These are phyloP conservation scores for Candidula unifasciata DNA, from an alignment of 2,888 invertebrate species.

Conservation along the genomic window DNA sequence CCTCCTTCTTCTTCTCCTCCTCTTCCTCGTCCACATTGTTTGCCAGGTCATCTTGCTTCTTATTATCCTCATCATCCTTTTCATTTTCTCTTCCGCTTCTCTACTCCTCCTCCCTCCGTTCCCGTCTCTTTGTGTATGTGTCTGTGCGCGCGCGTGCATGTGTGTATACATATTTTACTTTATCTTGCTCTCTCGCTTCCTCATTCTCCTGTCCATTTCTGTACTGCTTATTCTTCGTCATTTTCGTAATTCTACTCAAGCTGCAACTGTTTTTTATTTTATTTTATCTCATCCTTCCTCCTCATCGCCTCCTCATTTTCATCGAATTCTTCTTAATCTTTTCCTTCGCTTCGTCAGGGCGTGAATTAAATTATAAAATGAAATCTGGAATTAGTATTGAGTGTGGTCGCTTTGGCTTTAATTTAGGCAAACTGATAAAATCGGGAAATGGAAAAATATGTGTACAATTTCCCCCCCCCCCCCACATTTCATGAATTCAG, in stretches of 20 bases:
- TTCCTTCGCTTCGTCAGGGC: no score
- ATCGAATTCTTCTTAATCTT: no score
- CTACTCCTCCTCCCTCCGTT: not conserved
- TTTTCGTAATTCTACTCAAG: not conserved
- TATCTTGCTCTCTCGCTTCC: not conserved
- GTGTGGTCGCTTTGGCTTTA: no score
- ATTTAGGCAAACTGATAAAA: no score
- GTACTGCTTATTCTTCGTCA: not conserved
- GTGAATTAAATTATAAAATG: no score
- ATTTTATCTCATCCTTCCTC: not conserved
- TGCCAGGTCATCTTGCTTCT: slow-evolving; percentile 25
- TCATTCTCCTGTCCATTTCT: not conserved
- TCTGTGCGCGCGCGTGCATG: no score
- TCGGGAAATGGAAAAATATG: no score
- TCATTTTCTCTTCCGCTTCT: not conserved
- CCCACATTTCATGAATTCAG: no score
- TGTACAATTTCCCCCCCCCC: no score
- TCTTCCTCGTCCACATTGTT: not conserved
- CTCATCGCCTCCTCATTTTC: not conserved
- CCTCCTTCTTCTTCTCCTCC: slow-evolving; percentile 12
- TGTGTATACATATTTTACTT: not conserved
- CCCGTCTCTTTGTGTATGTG: not conserved
- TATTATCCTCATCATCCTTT: slow-evolving; percentile 5
- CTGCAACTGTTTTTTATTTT: not conserved
- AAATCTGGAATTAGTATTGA: no score